Percentiles rank a stretch among this genome's conserved stretches.
phyloP scores from a whole-genome alignment of 2,113 vertebrate species.

The Echinops telfairi region DNA sequence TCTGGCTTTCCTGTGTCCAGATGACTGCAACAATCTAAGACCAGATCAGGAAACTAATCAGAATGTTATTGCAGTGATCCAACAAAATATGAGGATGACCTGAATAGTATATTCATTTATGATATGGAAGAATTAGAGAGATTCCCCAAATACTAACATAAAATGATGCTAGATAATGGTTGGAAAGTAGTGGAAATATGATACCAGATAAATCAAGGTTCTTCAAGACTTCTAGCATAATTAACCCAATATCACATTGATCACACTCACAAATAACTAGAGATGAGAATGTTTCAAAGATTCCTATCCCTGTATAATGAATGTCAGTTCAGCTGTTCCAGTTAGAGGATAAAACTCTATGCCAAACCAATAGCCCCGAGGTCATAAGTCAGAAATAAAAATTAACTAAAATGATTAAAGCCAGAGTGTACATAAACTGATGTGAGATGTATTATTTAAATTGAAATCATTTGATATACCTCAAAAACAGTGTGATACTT shows the following conservation, averaged over 20 bases:
- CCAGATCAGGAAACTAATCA: not conserved
- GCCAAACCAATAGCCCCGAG: not conserved
- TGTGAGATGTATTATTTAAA: constrained; percentile 2
- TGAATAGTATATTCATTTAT: not conserved
- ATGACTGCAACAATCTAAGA: not conserved
- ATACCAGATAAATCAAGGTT: not conserved
- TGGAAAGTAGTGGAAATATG: not conserved
- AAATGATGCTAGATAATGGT: not conserved
- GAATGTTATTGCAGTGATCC: not conserved
- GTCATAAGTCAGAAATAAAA: not conserved
- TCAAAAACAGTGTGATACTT: not conserved
- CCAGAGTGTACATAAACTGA: not conserved
- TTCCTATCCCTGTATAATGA: not conserved
- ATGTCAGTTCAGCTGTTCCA: constrained; percentile 7
- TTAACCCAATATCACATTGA: not conserved
- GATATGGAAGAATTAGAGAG: not conserved
- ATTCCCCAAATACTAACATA: not conserved
- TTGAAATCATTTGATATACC: not conserved
- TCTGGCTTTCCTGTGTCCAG: not conserved
- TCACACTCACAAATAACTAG: not conserved
- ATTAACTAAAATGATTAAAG: constrained; percentile 8
- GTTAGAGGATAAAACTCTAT: not conserved
- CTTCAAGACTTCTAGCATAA: not conserved
- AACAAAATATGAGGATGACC: not conserved
- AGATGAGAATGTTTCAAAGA: constrained; percentile 8